A percentile compares a stretch with the other conserved stretches of the same genome.
Conservation (phyloP, 1,140 invertebrate species). For the Platyscapa corneri region DNA sequence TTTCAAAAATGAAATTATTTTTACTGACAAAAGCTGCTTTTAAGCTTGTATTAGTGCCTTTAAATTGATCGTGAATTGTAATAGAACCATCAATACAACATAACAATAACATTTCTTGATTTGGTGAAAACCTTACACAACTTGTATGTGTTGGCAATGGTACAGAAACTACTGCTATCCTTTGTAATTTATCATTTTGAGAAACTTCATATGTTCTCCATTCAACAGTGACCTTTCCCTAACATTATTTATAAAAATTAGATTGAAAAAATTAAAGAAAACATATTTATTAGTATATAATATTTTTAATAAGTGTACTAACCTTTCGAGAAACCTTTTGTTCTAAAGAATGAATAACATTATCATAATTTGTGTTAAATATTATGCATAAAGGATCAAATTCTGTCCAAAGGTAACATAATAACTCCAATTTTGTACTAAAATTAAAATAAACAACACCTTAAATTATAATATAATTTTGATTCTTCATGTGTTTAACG, state of each 20-base stretch:
- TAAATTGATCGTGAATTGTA: constrained; percentile 81
- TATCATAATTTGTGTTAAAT: constrained; percentile 80
- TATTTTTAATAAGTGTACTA: constrained; percentile 47
- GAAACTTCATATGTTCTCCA: constrained; percentile 83
- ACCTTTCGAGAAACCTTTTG: constrained; percentile 84
- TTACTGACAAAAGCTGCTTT: constrained; percentile 80
- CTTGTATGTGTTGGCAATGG: constrained; percentile 83
- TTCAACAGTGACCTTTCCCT: constrained; percentile 85
- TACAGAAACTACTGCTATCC: constrained; percentile 80
- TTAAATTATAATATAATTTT: constrained; percentile 12
- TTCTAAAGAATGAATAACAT: constrained; percentile 83
- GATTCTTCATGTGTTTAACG: constrained; percentile 16
- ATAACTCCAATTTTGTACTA: constrained; percentile 77
- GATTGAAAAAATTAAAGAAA: not conserved
- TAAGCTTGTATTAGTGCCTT: constrained; percentile 78
- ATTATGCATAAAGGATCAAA: constrained; percentile 81
- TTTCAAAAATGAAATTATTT: constrained; percentile 36
- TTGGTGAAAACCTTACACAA: constrained; percentile 80
- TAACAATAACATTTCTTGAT: constrained; percentile 82
- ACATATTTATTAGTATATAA: not conserved
- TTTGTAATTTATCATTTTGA: constrained; percentile 79
- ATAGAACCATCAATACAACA: constrained; percentile 86
- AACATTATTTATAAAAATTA: constrained; percentile 51
- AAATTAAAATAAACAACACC: constrained; percentile 59
- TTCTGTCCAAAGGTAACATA: constrained; percentile 81